Percentiles rank a stretch among this genome's conserved stretches.
phyloP scores from a whole-genome alignment of 1,140 invertebrate genomes.

The Drosophila bocqueti region DNA sequence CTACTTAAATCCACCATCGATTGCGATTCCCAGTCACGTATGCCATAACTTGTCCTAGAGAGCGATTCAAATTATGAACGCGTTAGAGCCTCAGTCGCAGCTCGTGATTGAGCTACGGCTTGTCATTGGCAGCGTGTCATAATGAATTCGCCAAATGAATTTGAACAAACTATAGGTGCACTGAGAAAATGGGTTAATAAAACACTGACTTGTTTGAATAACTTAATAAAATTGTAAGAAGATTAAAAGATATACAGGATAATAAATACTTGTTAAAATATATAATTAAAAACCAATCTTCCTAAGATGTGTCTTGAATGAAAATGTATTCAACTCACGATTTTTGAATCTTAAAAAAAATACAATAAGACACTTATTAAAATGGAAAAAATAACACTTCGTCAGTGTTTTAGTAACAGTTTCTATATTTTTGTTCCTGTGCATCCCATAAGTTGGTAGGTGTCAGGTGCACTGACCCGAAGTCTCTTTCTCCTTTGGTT shows the following conservation, averaged over 20 bases:
- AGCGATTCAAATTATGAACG: conserved; percentile 45
- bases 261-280: not conserved
- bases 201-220: not conserved
- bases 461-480: conserved; percentile 34
- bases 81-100: conserved; percentile 31
- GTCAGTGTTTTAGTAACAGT: no score
- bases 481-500: not conserved
- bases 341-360: no score
- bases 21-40: conserved; percentile 46
- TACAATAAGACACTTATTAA: no score
- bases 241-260: conserved; percentile 3
- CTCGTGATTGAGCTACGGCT: conserved; percentile 61
- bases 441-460: not conserved
- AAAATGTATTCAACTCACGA: not conserved
- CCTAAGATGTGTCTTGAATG: not conserved
- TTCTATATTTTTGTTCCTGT: conserved; percentile 15
- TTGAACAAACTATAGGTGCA: conserved; percentile 48
- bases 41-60: conserved; percentile 27
- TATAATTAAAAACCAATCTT: not conserved
- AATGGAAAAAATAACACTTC: not conserved
- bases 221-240: not conserved
- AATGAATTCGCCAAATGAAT: conserved; percentile 48
- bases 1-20: conserved; percentile 14
- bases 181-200: not conserved
- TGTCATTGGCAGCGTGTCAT: conserved; percentile 43